Evolutionary conservation across 2,888 invertebrate species (phyloP), one percentile per base, ranked within the genome.

Genomic region (Urechis unicinctus): DNA sequence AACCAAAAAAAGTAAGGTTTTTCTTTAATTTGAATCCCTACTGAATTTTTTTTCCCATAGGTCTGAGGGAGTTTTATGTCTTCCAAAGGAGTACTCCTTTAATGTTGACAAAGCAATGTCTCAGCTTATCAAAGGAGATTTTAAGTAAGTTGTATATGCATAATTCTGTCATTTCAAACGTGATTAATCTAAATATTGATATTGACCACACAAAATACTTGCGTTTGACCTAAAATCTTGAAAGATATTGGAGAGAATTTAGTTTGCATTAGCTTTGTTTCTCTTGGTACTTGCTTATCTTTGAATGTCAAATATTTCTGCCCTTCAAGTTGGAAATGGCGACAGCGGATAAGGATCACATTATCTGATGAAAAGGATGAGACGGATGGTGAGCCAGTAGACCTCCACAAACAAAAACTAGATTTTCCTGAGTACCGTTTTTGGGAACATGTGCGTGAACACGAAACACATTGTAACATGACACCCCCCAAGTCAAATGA

Each of bases 21-120:
- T n/a, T n/a, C n/a, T n/a, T n/a, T n/a, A n/a, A n/a, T n/a, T n/a
- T n/a, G n/a, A 36, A 36, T 9, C 22, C 6, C 21, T 21, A 45
- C 5, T 29, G 4, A 30, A 41, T 45, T 31, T 50, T 54, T 50
- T 51, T 60, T 58, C 46, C 57, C 66, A 43, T 66, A 85, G 89
- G 66, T 97, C 97, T 0, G 94, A 94, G 68, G 97, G 98, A 0
- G 85, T 91, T 64, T 84, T 98, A 4, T 91, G 96, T 81, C 79
- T 98, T 53, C 89, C 93, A 6, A 87, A 87, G 53, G 84, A 87
- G 76, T 92, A 88, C 73, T 91, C 94, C 53, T 83, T 85, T 28
- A 85, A 90, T 71, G 85, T 93, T 50, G 83, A 84, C 55, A 85
- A 85, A 65, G 90, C 93, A 52, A 83, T 96, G 26, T 83, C 86